These are phyloP conservation scores for Mustela erminea DNA, from an alignment of 2,797 vertebrate genomes.

Conservation along the genomic window DNA sequence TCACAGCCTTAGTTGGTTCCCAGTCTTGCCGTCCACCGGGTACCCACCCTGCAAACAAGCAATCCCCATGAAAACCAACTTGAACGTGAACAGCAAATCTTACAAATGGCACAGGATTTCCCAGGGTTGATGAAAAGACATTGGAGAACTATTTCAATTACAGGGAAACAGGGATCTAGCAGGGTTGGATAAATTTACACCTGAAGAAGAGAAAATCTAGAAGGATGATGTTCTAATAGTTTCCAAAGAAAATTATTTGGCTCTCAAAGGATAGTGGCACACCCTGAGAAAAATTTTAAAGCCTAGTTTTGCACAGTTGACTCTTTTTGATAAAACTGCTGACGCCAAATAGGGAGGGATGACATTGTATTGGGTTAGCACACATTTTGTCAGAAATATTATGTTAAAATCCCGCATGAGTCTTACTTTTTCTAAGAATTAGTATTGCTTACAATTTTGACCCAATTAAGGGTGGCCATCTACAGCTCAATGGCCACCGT, in stretches of 20 bases:
- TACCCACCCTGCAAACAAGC: background rate
- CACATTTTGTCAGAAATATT: slow-evolving; percentile 30
- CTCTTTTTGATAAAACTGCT: background rate
- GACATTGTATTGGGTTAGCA: background rate
- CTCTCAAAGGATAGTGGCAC: background rate
- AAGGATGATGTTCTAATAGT: background rate
- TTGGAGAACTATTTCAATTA: background rate
- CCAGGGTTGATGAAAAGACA: background rate
- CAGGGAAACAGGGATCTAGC: background rate
- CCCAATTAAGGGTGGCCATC: background rate
- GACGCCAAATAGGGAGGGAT: background rate
- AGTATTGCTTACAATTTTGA: background rate
- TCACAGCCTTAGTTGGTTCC: background rate
- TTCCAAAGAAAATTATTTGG: background rate
- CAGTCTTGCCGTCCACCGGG: background rate
- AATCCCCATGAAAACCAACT: background rate
- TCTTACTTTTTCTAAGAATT: slow-evolving; percentile 10
- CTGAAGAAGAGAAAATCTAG: background rate
- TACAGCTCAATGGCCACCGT: background rate
- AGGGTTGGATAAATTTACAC: background rate
- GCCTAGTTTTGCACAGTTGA: background rate
- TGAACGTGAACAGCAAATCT: background rate
- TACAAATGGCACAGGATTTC: background rate
- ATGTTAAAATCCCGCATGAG: background rate
- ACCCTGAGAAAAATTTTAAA: background rate